phyloP scores from a whole-genome alignment of 2,797 vertebrate genomes.

The Labeo calbasu region DNA sequence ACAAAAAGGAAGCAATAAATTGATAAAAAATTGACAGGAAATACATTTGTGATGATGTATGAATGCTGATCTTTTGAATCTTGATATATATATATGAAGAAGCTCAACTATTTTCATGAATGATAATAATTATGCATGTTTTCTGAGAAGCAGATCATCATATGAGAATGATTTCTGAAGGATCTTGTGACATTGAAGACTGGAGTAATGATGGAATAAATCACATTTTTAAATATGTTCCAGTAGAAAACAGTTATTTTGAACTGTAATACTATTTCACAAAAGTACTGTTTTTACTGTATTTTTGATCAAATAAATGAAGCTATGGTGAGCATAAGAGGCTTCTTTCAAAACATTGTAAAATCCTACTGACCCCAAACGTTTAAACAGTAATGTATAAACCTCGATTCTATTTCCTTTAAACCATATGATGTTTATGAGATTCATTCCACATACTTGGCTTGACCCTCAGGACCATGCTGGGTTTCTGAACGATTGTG shows the following conservation, averaged over 20 bases:
- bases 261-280: not conserved
- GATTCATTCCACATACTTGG: slow-evolving; percentile 80
- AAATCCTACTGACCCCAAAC: not conserved
- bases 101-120: not conserved
- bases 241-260: not conserved
- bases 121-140: not conserved
- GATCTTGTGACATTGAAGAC: not conserved
- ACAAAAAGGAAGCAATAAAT: not conserved
- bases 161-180: not conserved
- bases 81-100: not conserved
- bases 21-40: not conserved
- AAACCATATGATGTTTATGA: not conserved
- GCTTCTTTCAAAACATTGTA: not conserved
- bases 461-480: slow-evolving; percentile 78
- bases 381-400: not conserved
- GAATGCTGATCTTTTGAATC: not conserved
- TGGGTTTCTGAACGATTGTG: slow-evolving; percentile 90
- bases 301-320: not conserved
- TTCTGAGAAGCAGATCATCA: not conserved
- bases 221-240: not conserved
- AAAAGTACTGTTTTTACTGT: not conserved
- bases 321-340: not conserved
- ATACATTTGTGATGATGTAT: not conserved
- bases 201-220: not conserved
- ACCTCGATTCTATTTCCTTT: not conserved